Evolutionary conservation across 2,797 vertebrate species (phyloP), one percentile per base, ranked within the genome.

Genomic region (Botia almorhae): DNA sequence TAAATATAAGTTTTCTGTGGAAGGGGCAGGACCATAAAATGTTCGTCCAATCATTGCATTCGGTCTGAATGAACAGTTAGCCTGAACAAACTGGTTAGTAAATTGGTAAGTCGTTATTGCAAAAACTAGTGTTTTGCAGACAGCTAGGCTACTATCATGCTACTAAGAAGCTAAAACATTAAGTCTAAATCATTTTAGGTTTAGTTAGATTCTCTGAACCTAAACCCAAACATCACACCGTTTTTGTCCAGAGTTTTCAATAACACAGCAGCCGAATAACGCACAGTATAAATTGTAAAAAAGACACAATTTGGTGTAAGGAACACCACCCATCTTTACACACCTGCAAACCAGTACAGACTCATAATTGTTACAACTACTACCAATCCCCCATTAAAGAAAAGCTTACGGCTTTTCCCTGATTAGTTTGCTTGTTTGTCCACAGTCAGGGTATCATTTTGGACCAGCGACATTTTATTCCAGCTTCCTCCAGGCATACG

Each of bases 401-500:
- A 73, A 7, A 78, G 48, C 70, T 63, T 11, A 33, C 48, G 43
- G 53, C 68, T 33, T 81, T 78, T 55, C 53, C 53, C 55, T 80
- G 78, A 84, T 84, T 81, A 69, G 82, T 80, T 75, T 74, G 64
- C 81, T 81, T 70, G 70, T 55, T 71, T 46, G 50, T 67, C 26
- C 33, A 64, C 74, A 81, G 50, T 70, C 48, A 50, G 36, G 48
- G 56, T 75, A 60, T 67, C 50, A 48, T 78, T 23, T 36, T 46
- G 67, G 76, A 58, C 46, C 43, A 61, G 58, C 23, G 8, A 65
- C 50, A 67, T 74, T 67, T 73, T 68, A 74, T 80, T 80, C 43
- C 36, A 2, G 51, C 89, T 90, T 91, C 87, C 76, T 68, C 63
- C 65, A 76, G 85, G 83, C 84, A 90, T 68, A 82, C 87, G 76